A percentile compares a stretch with the other conserved stretches of the same genome.
Conservation (phyloP, 2,888 invertebrate species). For the Keiferia lycopersicella region DNA sequence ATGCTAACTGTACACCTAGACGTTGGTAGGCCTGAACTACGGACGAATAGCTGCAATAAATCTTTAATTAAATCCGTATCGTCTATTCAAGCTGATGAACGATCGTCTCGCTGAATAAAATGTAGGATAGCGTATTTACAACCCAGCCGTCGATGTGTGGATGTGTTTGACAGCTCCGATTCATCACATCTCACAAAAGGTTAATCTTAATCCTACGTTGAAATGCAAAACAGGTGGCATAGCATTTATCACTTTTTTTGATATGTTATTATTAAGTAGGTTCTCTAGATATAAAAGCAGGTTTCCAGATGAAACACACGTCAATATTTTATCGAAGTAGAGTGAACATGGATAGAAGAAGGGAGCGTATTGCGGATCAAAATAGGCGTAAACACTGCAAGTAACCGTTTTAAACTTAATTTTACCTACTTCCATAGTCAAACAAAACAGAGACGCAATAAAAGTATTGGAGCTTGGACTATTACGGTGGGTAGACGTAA, state of each 20-base stretch:
- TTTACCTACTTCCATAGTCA: too few relatives aligned
- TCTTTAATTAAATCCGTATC: conserved; percentile 67
- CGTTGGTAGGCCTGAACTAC: conserved; percentile 39
- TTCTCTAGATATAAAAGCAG: background rate
- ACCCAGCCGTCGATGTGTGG: conserved; percentile 1
- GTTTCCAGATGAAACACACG: background rate
- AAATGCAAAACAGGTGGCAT: conserved; percentile 2
- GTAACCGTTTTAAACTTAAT: too few relatives aligned
- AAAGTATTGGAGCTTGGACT: too few relatives aligned
- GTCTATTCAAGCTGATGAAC: conserved; percentile 55
- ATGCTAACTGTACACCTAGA: conserved; percentile 14
- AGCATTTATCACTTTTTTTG: background rate
- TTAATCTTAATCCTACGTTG: background rate
- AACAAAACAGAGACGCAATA: too few relatives aligned
- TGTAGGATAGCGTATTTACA: conserved; percentile 15
- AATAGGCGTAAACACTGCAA: too few relatives aligned
- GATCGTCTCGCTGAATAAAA: conserved; percentile 48
- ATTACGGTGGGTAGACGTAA: too few relatives aligned
- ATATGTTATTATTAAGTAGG: background rate
- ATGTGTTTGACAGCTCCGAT: background rate
- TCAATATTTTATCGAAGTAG: background rate
- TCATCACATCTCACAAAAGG: conserved; percentile 10
- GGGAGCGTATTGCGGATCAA: too few relatives aligned
- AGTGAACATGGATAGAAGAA: background rate
- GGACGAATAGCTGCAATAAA: conserved; percentile 59